Percentiles rank a stretch among this genome's conserved stretches.
These are phyloP conservation scores for Heteromyza rotundicornis DNA, from an alignment of 2,888 invertebrate genomes.

Conservation along the genomic window DNA sequence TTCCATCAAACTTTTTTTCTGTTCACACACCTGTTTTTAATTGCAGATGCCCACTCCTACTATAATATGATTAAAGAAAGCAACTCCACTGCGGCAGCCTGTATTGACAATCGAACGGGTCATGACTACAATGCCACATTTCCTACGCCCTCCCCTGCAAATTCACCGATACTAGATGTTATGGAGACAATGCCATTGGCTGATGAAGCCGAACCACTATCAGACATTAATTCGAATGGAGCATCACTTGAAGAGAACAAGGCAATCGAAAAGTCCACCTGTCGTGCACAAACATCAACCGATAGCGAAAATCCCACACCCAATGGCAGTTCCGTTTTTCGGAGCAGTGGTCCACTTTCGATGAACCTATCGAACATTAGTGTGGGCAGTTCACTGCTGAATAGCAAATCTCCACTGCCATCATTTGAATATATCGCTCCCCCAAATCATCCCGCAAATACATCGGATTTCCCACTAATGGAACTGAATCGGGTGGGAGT, in stretches of 20 bases:
- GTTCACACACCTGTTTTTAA: too few relatives aligned
- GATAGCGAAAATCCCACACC: background rate
- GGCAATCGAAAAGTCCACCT: constrained; percentile 14
- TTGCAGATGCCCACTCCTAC: constrained; percentile 43
- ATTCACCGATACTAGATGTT: constrained; percentile 53
- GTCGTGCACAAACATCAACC: constrained; percentile 6
- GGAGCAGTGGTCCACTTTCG: constrained; percentile 21
- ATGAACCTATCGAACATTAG: constrained; percentile 37
- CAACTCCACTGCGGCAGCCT: background rate
- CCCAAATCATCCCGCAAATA: constrained; percentile 38
- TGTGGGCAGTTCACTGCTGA: constrained; percentile 20
- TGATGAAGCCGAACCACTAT: constrained; percentile 29
- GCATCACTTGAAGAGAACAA: too few relatives aligned
- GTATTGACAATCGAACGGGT: constrained; percentile 16
- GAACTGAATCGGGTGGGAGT: constrained; percentile 52
- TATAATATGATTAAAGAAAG: constrained; percentile 42
- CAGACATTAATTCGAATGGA: constrained; percentile 31
- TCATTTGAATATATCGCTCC: constrained; percentile 54
- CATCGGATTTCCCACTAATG: constrained; percentile 51
- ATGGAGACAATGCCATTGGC: constrained; percentile 44
- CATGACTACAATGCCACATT: constrained; percentile 25
- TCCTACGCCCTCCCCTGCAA: constrained; percentile 28
- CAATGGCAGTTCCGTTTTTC: constrained; percentile 14
- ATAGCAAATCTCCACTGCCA: constrained; percentile 37
- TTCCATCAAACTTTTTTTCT: too few relatives aligned